Conservation (phyloP, 2,113 vertebrate species). For the Condylura cristata region DNA sequence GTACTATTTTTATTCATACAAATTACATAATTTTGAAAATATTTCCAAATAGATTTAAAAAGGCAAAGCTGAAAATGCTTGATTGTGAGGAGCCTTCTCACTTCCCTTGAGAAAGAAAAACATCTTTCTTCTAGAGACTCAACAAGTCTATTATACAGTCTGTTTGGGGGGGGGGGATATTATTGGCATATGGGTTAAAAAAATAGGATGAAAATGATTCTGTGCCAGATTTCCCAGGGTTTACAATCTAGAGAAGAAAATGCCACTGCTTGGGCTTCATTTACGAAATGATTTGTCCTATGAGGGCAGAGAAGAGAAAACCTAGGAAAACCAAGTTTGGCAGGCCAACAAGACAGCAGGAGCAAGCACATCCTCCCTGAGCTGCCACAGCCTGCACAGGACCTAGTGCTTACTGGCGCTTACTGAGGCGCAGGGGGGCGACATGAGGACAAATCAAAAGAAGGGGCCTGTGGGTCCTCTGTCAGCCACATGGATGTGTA, state of each 20-base stretch:
- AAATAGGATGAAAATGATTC: background rate
- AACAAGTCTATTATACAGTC: background rate
- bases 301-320: background rate
- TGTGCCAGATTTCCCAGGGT: background rate
- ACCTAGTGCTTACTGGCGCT: background rate
- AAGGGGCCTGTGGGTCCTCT: background rate
- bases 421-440: too few species aligned
- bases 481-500: background rate
- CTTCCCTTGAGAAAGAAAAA: background rate
- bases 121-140: background rate
- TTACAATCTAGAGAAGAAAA: background rate
- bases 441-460: background rate
- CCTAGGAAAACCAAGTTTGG: background rate
- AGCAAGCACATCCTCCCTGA: background rate
- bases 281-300: background rate
- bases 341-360: background rate
- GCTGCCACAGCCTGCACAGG: background rate
- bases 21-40: background rate
- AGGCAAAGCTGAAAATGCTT: background rate
- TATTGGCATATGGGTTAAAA: background rate
- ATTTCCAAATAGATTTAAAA: constrained; percentile 5
- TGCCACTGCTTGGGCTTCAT: too few species aligned
- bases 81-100: background rate
- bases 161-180: background rate
- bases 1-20: background rate